Evolutionary conservation across 2,113 vertebrate species (phyloP).

Genomic region (Odontophorus gujanensis): DNA sequence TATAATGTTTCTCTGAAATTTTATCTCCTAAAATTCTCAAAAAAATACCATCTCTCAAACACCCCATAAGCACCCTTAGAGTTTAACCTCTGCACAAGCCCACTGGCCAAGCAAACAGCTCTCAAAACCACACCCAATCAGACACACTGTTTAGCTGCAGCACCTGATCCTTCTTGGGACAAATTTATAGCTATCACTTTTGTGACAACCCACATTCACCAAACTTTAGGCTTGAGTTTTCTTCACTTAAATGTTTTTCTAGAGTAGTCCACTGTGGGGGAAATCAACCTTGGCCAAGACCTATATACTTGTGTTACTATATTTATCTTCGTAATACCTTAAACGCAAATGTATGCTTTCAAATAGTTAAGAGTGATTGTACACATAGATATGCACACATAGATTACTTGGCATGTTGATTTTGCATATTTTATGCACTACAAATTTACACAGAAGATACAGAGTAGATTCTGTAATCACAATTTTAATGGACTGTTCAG

Average conservation of each 20-base stretch:
- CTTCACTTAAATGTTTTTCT: neutral
- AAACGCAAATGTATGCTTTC: neutral
- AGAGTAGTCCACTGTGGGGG: neutral
- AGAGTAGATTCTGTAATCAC: neutral
- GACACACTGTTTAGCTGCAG: neutral
- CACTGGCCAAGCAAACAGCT: neutral
- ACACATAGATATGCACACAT: neutral
- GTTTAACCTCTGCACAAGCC: constrained; percentile 1
- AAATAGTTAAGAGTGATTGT: neutral
- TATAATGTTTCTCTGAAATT: constrained; percentile 27
- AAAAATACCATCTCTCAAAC: neutral
- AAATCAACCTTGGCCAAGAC: neutral
- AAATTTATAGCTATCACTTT: constrained; percentile 16
- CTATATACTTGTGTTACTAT: neutral
- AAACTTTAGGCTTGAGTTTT: constrained; percentile 1
- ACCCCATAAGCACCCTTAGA: neutral
- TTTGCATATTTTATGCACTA: neutral
- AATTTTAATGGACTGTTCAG: neutral
- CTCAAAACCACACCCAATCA: constrained; percentile 14
- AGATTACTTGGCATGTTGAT: neutral
- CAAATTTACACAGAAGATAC: neutral
- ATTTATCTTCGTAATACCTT: neutral
- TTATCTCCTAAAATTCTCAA: constrained; percentile 30
- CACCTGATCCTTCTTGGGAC: neutral
- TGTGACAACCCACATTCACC: neutral